Evolutionary conservation across 1,140 invertebrate genomes (phyloP), one percentile per base, ranked within the genome.

Genomic region (Olivierus martensii): DNA sequence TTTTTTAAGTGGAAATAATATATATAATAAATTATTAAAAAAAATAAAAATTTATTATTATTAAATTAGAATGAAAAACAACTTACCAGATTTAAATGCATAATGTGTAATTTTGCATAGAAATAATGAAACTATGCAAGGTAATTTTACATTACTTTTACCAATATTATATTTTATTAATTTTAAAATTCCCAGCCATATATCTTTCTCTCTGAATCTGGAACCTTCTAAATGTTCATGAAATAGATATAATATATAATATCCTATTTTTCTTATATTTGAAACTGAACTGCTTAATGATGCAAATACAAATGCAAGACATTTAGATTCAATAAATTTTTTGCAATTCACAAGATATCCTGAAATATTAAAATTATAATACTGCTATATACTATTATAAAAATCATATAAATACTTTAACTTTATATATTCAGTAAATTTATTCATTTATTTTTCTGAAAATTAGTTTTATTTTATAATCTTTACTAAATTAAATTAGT

Each of bases 71-170:
- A n/a, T n/a, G n/a, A n/a, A n/a, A n/a, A n/a, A n/a, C n/a, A n/a
- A 49, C 48, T 14, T 43, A 56, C 55, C 50, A 38, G 82, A 80
- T 53, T 79, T 73, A 0, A 78, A 75, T 18, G 81, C 73, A 5
- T 82, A 70, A 46, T 79, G 66, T 1, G 78, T 73, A 18, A 77
- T 73, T 62, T 75, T 75, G 2, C 80, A 79, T 19, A 86, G 67
- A 60, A 85, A 87, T n/a, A 78, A 68, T 1, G 80, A 75, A 11
- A 79, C 73, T 35, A 86, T 75, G 53, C 75, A 77, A 36, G 80
- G 77, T 21, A 87, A 57, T 53, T 71, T 73, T 2, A 77, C 36
- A 45, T 56, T 56, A 3, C 15, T 12, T 28, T 45, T 36, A 66
- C 43, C 43, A 17, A 78, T 61, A 22, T 76, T 76, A 38, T 71